A percentile compares a stretch with the other conserved stretches of the same genome.
Evolutionary conservation across 2,888 invertebrate species (phyloP).

Genomic region (Drosophila mercatorum): DNA sequence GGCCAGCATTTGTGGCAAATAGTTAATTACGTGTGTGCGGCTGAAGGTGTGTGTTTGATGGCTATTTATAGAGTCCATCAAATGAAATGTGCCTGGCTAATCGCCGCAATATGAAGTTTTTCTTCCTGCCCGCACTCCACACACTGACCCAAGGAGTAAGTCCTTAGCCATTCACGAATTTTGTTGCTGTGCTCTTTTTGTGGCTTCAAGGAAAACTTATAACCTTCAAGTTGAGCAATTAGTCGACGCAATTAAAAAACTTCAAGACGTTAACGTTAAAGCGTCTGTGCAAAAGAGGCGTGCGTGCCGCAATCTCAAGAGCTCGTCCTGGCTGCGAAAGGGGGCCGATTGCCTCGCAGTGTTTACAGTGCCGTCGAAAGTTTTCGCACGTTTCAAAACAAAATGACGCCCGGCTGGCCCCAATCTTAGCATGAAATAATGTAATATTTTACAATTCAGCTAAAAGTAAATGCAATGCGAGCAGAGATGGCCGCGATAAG

Average conservation of each 20-base stretch:
- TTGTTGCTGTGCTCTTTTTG: neutral
- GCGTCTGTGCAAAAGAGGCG: conserved; percentile 14
- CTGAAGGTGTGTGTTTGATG: conserved; percentile 10
- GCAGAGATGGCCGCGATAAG: conserved; percentile 58
- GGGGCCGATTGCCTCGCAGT: conserved; percentile 70
- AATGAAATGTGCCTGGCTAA: conserved; percentile 19
- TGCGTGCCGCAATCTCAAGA: conserved; percentile 63
- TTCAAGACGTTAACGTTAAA: neutral
- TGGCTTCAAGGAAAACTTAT: conserved; percentile 35
- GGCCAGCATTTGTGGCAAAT: conserved; percentile 45
- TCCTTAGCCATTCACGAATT: neutral
- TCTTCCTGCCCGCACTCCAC: neutral
- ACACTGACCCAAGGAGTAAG: neutral
- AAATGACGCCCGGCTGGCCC: conserved; percentile 66
- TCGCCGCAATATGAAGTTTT: conserved; percentile 6
- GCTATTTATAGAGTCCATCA: conserved; percentile 45
- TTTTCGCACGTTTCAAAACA: conserved; percentile 60
- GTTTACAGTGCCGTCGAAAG: conserved; percentile 53
- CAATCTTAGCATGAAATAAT: conserved; percentile 71
- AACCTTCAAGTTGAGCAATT: conserved; percentile 68
- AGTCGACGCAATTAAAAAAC: conserved; percentile 49
- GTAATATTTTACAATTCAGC: conserved; percentile 71
- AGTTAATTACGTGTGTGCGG: conserved; percentile 51
- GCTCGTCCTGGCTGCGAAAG: conserved; percentile 48
- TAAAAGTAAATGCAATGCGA: conserved; percentile 55